Percentiles rank a stretch among this genome's conserved stretches.
These are phyloP conservation scores for Stenolophus ochropezus DNA, from an alignment of 2,888 invertebrate species.

Conservation along the genomic window DNA sequence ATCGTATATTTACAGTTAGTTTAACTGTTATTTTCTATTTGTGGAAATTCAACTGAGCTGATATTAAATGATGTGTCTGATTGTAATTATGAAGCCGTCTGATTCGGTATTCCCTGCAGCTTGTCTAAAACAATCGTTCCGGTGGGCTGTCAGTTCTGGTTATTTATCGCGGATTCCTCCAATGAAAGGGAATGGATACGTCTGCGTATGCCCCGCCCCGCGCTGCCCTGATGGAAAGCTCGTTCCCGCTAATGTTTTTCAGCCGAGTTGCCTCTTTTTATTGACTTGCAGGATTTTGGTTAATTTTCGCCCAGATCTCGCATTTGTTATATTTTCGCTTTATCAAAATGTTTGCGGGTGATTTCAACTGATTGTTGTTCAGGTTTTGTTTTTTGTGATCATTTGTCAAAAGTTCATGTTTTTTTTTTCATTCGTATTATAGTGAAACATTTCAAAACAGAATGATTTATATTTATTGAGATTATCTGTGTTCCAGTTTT, in stretches of 20 bases:
- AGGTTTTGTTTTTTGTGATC: background rate
- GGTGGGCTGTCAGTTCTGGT: background rate
- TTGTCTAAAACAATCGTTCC: constrained; percentile 14
- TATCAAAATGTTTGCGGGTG: constrained; percentile 12
- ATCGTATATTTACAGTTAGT: no score
- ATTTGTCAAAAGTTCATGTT: background rate
- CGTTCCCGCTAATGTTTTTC: background rate
- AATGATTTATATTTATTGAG: no score
- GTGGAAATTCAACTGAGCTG: no score
- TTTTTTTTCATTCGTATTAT: constrained; percentile 2
- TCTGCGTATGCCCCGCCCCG: constrained; percentile 61
- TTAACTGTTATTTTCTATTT: no score
- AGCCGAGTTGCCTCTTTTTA: background rate
- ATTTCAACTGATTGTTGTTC: background rate
- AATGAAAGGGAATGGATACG: constrained; percentile 64
- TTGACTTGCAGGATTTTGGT: constrained; percentile 43
- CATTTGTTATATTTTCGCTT: constrained; percentile 29
- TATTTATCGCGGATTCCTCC: constrained; percentile 63
- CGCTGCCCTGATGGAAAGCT: constrained; percentile 47
- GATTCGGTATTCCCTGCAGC: background rate
- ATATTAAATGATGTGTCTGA: no score
- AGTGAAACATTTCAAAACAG: background rate
- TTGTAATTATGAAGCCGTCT: no score
- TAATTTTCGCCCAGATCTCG: constrained; percentile 24
- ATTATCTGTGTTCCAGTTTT: no score